Conservation (phyloP, 2,888 invertebrate species). For the Merodon equestris region DNA sequence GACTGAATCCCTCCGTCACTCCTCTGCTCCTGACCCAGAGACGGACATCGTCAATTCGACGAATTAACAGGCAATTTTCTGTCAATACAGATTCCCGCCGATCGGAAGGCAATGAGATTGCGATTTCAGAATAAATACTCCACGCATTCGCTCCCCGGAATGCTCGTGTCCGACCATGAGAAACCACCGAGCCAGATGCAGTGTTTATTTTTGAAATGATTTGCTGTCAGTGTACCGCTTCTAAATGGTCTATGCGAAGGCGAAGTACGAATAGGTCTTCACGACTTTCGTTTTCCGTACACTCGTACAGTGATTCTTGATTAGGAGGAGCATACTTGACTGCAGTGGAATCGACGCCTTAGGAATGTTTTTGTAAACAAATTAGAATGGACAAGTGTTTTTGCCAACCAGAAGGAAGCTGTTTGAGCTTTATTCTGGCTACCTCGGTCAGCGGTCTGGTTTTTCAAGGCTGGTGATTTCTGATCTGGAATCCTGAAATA, state of each 20-base stretch:
- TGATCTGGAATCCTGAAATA: no score
- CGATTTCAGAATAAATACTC: no score
- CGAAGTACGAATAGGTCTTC: background rate
- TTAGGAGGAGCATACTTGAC: no score
- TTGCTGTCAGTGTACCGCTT: constrained; percentile 35
- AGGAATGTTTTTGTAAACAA: constrained; percentile 46
- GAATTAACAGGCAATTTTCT: constrained; percentile 64
- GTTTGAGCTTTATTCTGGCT: no score
- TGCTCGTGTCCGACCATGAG: no score
- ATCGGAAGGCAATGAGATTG: no score
- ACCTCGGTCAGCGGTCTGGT: no score
- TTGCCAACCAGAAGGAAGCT: constrained; percentile 28
- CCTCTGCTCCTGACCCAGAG: constrained; percentile 1
- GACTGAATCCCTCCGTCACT: background rate
- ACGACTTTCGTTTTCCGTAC: no score
- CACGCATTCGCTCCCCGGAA: no score
- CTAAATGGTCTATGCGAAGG: constrained; percentile 31
- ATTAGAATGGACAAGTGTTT: constrained; percentile 32
- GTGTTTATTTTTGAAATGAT: constrained; percentile 42
- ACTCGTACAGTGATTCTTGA: no score
- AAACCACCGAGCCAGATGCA: no score
- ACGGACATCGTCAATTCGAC: constrained; percentile 56
- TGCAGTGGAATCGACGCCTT: constrained; percentile 8
- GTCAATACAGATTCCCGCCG: constrained; percentile 45
- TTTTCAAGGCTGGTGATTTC: no score